These are phyloP conservation scores for Carassius auratus DNA, from an alignment of 2,113 vertebrate species.

Conservation along the genomic window DNA sequence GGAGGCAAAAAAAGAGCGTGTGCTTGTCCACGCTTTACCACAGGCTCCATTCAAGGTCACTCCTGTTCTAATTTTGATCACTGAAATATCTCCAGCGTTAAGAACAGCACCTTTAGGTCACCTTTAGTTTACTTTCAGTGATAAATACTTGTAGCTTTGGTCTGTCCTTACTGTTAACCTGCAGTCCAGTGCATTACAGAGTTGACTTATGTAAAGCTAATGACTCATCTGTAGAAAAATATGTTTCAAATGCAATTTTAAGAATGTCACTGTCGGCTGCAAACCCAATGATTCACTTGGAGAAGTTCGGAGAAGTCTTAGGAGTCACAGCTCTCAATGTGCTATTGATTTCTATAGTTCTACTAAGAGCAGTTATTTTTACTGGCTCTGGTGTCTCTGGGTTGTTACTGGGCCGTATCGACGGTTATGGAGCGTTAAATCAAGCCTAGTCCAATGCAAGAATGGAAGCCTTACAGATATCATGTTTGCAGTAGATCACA, in stretches of 20 bases:
- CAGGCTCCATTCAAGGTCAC: constrained; percentile 20
- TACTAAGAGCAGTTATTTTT: constrained; percentile 17
- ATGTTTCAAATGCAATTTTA: background rate
- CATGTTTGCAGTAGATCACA: constrained; percentile 6
- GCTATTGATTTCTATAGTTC: constrained; percentile 39
- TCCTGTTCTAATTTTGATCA: constrained; percentile 14
- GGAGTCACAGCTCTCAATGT: background rate
- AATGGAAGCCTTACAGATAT: constrained; percentile 1
- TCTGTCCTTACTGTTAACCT: constrained; percentile 1
- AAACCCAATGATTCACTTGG: constrained; percentile 7
- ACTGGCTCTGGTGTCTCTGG: background rate
- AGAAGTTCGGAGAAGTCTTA: constrained; percentile 4
- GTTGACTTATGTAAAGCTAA: constrained; percentile 19
- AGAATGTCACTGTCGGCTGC: background rate
- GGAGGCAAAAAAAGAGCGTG: background rate
- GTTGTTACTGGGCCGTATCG: background rate
- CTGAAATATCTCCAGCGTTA: background rate
- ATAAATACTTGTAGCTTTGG: background rate
- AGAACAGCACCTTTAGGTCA: constrained; percentile 15
- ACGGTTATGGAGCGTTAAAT: constrained; percentile 17
- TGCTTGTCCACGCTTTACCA: background rate
- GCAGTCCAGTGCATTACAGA: background rate
- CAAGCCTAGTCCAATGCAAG: constrained; percentile 10
- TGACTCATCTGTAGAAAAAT: constrained; percentile 23
- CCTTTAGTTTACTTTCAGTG: constrained; percentile 11